Conservation (phyloP, 1,140 invertebrate genomes). For the Drosophila busckii region DNA sequence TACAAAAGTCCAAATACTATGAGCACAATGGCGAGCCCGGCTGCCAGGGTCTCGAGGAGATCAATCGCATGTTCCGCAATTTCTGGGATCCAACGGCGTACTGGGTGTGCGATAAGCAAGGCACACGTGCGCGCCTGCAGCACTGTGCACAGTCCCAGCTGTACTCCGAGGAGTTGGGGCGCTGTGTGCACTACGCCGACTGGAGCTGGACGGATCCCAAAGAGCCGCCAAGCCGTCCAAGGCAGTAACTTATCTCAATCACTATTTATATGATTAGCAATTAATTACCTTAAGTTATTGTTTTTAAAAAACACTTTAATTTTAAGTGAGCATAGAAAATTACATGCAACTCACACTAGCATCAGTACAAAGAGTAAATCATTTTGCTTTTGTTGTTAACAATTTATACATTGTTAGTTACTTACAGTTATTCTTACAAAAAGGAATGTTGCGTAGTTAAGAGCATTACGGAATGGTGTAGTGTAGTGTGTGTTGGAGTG, state of each 20-base stretch:
- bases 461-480: slow-evolving; percentile 15
- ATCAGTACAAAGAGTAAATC: slow-evolving; percentile 48
- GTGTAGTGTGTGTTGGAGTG: no score
- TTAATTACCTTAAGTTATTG: slow-evolving; percentile 30
- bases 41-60: slow-evolving; percentile 65
- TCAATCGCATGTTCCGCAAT: slow-evolving; percentile 71
- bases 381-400: neutral
- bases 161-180: slow-evolving; percentile 60
- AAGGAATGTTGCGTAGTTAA: slow-evolving; percentile 15
- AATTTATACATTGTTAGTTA: slow-evolving; percentile 16
- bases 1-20: slow-evolving; percentile 54
- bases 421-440: slow-evolving; percentile 21
- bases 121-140: slow-evolving; percentile 52
- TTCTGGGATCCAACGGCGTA: slow-evolving; percentile 75
- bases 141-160: slow-evolving; percentile 60
- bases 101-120: slow-evolving; percentile 70
- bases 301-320: slow-evolving; percentile 61
- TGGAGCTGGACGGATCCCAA: slow-evolving; percentile 72
- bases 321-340: slow-evolving; percentile 46
- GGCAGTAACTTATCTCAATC: slow-evolving; percentile 5
- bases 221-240: slow-evolving; percentile 70
- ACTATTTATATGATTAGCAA: slow-evolving; percentile 12
- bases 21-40: slow-evolving; percentile 71
- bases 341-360: slow-evolving; percentile 18
- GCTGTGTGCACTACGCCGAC: slow-evolving; percentile 61